Base-by-base conservation (phyloP, 2,888 invertebrate species). In the Graphium colonna region DNA sequence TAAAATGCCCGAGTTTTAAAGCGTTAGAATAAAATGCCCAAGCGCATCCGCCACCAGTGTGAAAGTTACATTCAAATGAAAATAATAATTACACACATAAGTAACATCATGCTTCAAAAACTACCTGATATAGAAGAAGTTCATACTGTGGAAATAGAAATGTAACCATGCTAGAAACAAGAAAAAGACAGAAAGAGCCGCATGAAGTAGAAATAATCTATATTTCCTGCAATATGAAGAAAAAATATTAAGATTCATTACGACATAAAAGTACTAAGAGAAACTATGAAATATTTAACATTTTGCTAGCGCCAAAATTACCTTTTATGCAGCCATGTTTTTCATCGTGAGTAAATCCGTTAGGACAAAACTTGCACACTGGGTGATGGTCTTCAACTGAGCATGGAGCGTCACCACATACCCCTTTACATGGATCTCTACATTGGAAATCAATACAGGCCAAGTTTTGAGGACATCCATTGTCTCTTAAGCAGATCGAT, bases 251-350 rank as follows among this genome's bases (percentile, higher is more conserved):
- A 82, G 79, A 79, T 76, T 79, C 72, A 71, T 79, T 79, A 69
- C 79, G 80, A 75, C 81, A 69, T 64, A 81, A 81, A 82, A 81
- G 81, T 76, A 77, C 76, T 64, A 66, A 62, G 60, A 75, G 67
- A 68, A 72, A 40, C 73, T 77, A 55, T 50, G 28, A 41, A 71
- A 75, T 73, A 69, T 68, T 64, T 67, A 64, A 69, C 59, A 65
- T 69, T 71, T 69, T 69, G 69, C 68, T 74, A 71, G 63, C 71
- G 67, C 65, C 68, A 65, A 69, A 79, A 85, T 96, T 97, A 97
- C 97, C 97, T 97, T 96, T 96, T 91, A 95, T 94, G 92, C 97
- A 97, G 95, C 97, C 97, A 91, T 95, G 95, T 92, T 94, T 94
- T 81, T 95, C 93, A 91, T 97, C 96, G 87, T 95, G 94, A 91